Evolutionary conservation across 2,113 vertebrate genomes (phyloP), one percentile per base, ranked within the genome.

Genomic region (Procavia capensis): DNA sequence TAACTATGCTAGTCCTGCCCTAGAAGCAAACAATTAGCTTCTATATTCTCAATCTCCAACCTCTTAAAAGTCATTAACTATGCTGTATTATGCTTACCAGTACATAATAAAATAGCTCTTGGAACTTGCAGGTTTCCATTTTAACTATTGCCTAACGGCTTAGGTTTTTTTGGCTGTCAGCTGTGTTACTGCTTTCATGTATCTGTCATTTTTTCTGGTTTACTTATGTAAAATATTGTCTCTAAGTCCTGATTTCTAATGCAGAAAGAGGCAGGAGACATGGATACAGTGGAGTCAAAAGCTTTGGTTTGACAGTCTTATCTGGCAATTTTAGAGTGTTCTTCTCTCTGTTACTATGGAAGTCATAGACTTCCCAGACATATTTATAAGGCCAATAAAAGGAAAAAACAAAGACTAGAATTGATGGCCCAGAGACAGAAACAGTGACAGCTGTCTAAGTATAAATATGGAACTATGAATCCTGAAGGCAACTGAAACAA

Each of bases 301-400:
- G 4, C 31, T 92, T 93, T 20, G 24, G 9, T 86, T 34, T 85
- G 17, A 87, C 5, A 70, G 50, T 6, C 14, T 54, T 31, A 47
- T 76, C 64, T 85, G 43, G 16, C 27, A 20, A 68, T 66, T 39
- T 91, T 31, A 72, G 9, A 6, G 0, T 54, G 17, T 41, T 78
- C 74, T 54, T 66, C 22, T 25, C 64, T 88, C 16, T 79, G n/a
- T 79, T 61, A 80, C 39, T 41, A 22, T 43, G 29, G 61, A 93
- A 88, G 20, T 68, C 34, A 89, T 5, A 81, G 11, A 54, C 6
- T 16, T 63, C 45, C n/a, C 70, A 61, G 36, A 74, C 36, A 75
- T 9, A 45, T 74, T 68, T 90, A 85, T n/a, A 90, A 92, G 59
- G 39, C 14, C 47, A 94, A 82, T 63, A 75, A 75, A 88, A 94